Conservation (phyloP, 1,140 invertebrate genomes). For the Trichonephila inaurata region DNA sequence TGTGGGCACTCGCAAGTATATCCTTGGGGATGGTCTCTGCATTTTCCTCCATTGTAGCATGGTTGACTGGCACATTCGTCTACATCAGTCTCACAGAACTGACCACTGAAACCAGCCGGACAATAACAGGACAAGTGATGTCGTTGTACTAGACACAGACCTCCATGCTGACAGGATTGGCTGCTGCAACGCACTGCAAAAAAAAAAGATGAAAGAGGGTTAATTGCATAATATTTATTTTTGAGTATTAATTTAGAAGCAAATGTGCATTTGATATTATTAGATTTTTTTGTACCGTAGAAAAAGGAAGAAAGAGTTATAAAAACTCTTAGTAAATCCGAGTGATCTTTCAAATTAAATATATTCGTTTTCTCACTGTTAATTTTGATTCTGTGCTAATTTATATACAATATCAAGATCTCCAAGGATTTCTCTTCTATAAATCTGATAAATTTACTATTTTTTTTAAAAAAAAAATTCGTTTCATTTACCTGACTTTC, state of each 20-base stretch:
- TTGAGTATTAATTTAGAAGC: background rate
- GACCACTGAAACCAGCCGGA: slow-evolving; percentile 95
- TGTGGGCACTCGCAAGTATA: slow-evolving; percentile 92
- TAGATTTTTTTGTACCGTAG: background rate
- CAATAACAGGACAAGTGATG: slow-evolving; percentile 85
- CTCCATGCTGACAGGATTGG: slow-evolving; percentile 94
- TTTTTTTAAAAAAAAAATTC: too few species aligned
- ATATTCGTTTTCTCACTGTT: too few species aligned
- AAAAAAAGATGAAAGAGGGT: background rate
- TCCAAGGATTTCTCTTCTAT: too few species aligned
- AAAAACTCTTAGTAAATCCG: too few species aligned
- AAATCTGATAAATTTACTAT: too few species aligned
- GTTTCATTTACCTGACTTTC: too few species aligned
- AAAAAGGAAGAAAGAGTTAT: too few species aligned
- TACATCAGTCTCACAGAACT: slow-evolving; percentile 95
- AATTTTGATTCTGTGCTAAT: too few species aligned
- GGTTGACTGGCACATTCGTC: slow-evolving; percentile 95
- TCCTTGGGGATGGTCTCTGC: slow-evolving; percentile 94
- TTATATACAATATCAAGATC: too few species aligned
- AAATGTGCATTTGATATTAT: background rate
- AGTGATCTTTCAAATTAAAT: too few species aligned
- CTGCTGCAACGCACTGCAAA: slow-evolving; percentile 72
- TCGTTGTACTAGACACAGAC: slow-evolving; percentile 88
- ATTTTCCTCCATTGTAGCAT: slow-evolving; percentile 95
- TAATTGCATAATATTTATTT: background rate